Evolutionary conservation across 1,140 invertebrate genomes (phyloP).

Genomic region (Adoxophyes honmai): DNA sequence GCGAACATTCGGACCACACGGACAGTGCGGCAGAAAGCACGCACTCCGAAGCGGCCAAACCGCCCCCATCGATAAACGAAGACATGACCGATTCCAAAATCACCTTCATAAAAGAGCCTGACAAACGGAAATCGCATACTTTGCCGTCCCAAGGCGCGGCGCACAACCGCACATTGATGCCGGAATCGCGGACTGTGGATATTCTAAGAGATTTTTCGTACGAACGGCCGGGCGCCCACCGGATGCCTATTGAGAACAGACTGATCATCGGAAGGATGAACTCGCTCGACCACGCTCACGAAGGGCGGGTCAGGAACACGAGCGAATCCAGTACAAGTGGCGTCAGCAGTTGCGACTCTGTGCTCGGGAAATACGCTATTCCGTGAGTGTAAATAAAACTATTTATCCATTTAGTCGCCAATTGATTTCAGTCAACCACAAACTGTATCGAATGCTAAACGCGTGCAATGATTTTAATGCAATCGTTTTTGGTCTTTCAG

Average conservation of each 20-base stretch:
- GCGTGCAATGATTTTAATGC: too few species aligned
- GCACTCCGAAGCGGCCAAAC: slow-evolving; percentile 53
- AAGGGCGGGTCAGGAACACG: slow-evolving; percentile 75
- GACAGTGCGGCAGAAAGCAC: slow-evolving; percentile 67
- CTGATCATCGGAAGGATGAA: slow-evolving; percentile 57
- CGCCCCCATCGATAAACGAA: slow-evolving; percentile 31
- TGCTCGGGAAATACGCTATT: slow-evolving; percentile 76
- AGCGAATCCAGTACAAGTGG: slow-evolving; percentile 89
- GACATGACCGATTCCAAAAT: slow-evolving; percentile 52
- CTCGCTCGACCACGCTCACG: slow-evolving; percentile 64
- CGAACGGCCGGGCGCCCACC: slow-evolving; percentile 42
- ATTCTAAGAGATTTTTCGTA: slow-evolving; percentile 62
- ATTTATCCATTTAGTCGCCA: not conserved
- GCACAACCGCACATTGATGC: slow-evolving; percentile 78
- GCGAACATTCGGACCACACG: slow-evolving; percentile 70
- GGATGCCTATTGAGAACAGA: slow-evolving; percentile 53
- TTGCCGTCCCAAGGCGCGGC: slow-evolving; percentile 72
- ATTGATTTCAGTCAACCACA: too few species aligned
- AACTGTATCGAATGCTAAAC: too few species aligned
- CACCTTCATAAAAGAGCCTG: slow-evolving; percentile 30
- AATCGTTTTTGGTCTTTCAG: slow-evolving; percentile 60
- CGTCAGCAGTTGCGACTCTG: slow-evolving; percentile 87
- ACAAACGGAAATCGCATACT: slow-evolving; percentile 76
- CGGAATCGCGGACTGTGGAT: slow-evolving; percentile 81
- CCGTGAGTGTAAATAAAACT: slow-evolving; percentile 58